Base-by-base conservation (phyloP, 2,797 vertebrate species). In the Chiloscyllium punctatum region DNA sequence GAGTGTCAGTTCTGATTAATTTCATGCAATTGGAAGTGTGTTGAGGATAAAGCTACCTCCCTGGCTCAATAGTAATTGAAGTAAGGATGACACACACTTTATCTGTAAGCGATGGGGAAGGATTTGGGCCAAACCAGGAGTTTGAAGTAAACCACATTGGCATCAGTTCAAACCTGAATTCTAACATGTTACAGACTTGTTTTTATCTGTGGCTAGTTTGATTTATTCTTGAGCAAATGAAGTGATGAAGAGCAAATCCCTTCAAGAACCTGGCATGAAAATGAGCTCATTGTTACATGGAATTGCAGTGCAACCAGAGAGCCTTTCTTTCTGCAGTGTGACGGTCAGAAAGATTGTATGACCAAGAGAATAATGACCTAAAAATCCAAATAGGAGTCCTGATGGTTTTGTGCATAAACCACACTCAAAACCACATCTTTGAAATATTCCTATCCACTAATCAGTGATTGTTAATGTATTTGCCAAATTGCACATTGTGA, bases 111-210 rank as follows among this genome's bases (percentile, higher is more conserved):
- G 21, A 69, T 42, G n/a, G 90, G 11, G 66, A 69, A 92, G 66
- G 90, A n/a, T 25, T 69, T 42, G 66, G 15, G 15, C 33, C 57
- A 92, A 92, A 84, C 37, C 18, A 42, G 42, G 90, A 92, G 90
- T 92, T 92, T 92, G 90, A 92, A 66, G 62, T 92, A 68, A 92
- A 25, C n/a, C 18, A 68, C 90, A 42, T 37, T 92, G 90, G 66
- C 90, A 69, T 68, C n/a, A 69, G 23, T 37, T 21, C 88, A 66
- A 66, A 62, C 88, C 33, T 91, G 30, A 92, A 92, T 92, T 68
- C 42, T 92, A 57, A 66, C 57, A 25, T 66, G 53, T 1, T 91
- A 15, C 57, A 91, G 66, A 69, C 66, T 69, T 92, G 6, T 92
- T 25, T 42, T 68, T 69, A 37, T 92, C 62, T 92, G 90, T 25